Evolutionary conservation across 2,113 vertebrate species (phyloP).

Genomic region (Malurus cyaneus): DNA sequence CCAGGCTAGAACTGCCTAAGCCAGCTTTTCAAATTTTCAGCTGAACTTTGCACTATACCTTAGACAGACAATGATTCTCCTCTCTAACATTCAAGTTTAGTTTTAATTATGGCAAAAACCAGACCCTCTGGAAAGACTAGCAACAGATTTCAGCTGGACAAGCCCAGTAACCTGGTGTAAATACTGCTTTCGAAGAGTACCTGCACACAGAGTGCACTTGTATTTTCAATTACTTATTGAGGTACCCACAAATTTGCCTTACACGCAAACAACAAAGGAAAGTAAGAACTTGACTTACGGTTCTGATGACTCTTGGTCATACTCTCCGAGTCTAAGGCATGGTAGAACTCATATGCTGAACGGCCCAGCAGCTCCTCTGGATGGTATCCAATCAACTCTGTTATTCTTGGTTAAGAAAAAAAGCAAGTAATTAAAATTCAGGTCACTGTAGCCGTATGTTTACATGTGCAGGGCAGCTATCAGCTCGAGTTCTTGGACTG

Average conservation of each 20-base stretch:
- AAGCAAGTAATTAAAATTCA: neutral
- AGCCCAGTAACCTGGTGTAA: neutral
- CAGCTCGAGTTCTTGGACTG: neutral
- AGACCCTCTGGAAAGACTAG: neutral
- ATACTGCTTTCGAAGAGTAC: neutral
- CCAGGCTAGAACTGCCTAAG: neutral
- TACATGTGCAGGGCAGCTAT: neutral
- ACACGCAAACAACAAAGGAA: neutral
- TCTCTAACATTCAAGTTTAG: neutral
- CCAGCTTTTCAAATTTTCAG: neutral
- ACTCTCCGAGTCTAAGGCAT: conserved; percentile 83
- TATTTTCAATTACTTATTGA: neutral
- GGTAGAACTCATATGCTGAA: conserved; percentile 91
- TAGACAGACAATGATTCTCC: neutral
- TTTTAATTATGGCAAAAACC: neutral
- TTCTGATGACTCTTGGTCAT: conserved; percentile 91
- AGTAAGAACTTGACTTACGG: conserved; percentile 73
- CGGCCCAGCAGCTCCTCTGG: conserved; percentile 89
- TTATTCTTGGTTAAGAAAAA: conserved; percentile 78
- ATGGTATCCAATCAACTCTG: conserved; percentile 85
- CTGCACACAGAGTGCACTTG: neutral
- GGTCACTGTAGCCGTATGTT: neutral
- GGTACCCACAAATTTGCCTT: neutral
- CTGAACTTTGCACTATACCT: neutral
- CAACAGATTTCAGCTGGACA: neutral